Evolutionary conservation across 2,888 invertebrate genomes (phyloP).

Genomic region (Copidosoma aretas): DNA sequence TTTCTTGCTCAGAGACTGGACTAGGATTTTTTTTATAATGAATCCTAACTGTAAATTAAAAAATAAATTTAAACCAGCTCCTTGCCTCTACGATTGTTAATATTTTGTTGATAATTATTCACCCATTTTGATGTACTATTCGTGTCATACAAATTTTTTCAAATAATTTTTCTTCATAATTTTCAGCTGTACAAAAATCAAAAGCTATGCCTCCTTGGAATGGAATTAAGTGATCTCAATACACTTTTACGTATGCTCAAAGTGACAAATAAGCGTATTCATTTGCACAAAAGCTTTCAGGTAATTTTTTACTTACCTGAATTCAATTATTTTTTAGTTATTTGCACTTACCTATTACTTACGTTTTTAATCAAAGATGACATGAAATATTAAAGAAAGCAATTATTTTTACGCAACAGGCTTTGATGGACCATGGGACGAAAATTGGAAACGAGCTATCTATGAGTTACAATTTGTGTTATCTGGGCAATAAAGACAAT

Average conservation of each 20-base stretch:
- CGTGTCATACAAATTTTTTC: too few species aligned
- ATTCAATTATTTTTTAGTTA: too few species aligned
- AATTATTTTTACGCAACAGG: conserved; percentile 53
- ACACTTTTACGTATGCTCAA: conserved; percentile 75
- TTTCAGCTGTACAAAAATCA: conserved; percentile 77
- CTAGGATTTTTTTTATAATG: too few species aligned
- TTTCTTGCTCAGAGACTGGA: too few species aligned
- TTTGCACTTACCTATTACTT: neutral
- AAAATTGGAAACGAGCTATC: conserved; percentile 65
- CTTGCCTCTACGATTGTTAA: too few species aligned
- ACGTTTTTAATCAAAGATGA: neutral
- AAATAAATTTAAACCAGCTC: too few species aligned
- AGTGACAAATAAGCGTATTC: conserved; percentile 71
- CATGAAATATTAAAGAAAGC: conserved; percentile 9
- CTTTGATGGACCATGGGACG: conserved; percentile 71
- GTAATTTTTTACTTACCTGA: conserved; percentile 60
- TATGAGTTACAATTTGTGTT: conserved; percentile 53
- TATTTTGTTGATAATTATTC: too few species aligned
- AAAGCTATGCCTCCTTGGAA: conserved; percentile 71
- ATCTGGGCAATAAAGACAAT: conserved; percentile 45
- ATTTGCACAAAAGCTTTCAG: conserved; percentile 77
- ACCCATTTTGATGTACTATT: too few species aligned
- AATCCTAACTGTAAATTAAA: too few species aligned
- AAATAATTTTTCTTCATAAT: conserved; percentile 38
- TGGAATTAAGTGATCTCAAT: conserved; percentile 75